Base-by-base conservation (phyloP, 2,888 invertebrate species). In the Maniola hyperantus region DNA sequence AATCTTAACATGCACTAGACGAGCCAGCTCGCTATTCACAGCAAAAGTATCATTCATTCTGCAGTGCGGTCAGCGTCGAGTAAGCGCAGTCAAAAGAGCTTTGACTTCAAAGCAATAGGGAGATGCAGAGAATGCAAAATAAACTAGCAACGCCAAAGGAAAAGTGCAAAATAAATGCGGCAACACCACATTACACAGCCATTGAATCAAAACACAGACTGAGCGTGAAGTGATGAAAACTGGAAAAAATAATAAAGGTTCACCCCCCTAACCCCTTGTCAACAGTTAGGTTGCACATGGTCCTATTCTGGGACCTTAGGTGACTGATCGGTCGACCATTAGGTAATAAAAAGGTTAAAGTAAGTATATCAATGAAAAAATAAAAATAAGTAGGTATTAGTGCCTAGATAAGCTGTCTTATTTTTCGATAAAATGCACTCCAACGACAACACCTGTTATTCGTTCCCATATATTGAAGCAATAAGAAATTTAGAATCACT, bases 81-180 rank as follows among this genome's bases (percentile, higher is more conserved):
- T 81, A 81, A 81, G 79, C 82, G 78, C 81, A 87, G 83, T 89
- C 88, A 90, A 91, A 89, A 88, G 90, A 84, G 86, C 87, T 88
- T 89, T 88, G 83, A 89, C 89, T 88, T 92, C 91, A 92, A 92
- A 92, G 91, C 83, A 83, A 77, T 78, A 74, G 79, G 61, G 66
- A 68, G 68, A 58, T 57, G 61, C 65, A 64, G 68, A 68, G 83
- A 85, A 85, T 88, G 68, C 70, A 70, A 70, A 70, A 70, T 70
- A 70, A 86, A 88, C 88, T 87, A 86, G 82, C 84, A 84, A 79
- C 84, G 84, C 83, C 79, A 83, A 85, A 84, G 86, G 88, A 88
- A 87, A 86, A 89, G 89, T 85, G 88, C 84, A 92, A 90, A 91
- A 91, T 91, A 92, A 91, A 92, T 90, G 89, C 83, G 78, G 82